Evolutionary conservation across 2,797 vertebrate species (phyloP), one percentile per base, ranked within the genome.

Genomic region (Podarcis siculus): DNA sequence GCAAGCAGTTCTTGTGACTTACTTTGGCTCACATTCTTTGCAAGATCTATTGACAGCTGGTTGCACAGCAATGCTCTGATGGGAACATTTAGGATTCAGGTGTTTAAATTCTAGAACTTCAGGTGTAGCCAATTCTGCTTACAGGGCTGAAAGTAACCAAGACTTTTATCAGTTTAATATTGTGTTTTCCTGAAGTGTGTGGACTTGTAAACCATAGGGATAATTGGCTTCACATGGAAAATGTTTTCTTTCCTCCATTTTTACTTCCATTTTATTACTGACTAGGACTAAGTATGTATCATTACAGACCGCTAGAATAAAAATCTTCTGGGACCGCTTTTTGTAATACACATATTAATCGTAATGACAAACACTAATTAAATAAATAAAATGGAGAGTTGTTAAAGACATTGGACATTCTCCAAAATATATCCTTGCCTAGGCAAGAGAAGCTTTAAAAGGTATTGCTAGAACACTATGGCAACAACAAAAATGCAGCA

Each of bases 1-100:
- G 58, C 0, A 0, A 92, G 73, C 72, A 87, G 67, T 4, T 25
- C 0, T 6, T 0, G 1, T 83, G 55, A 75, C 67, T 55, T 83
- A 66, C 25, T 82, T 82, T 82, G 86, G 86, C 88, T 39, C 35
- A 88, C 10, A 42, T 88, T 79, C 66, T 19, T 23, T 73, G 13
- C 30, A 72, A 85, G 4, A 42, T 45, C 30, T 79, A 30, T 30
- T 19, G 76, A 30, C 30, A 49, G 2, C 49, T 12, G 58, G 42
- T 7, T 72, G 42, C 5, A 15, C 2, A 55, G 15, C 35, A n/a
- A 61, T 30, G 64, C 17, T 30, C 32, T 45, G 12, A 19, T 7
- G 21, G 49, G 42, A 42, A 61, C 61, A 77, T 83, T 83, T 69
- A 78, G 64, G 15, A 23, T 23, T 45, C 6, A 17, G 82, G 23